Conservation (phyloP, 1,140 invertebrate species). For the Augochlora pura region DNA sequence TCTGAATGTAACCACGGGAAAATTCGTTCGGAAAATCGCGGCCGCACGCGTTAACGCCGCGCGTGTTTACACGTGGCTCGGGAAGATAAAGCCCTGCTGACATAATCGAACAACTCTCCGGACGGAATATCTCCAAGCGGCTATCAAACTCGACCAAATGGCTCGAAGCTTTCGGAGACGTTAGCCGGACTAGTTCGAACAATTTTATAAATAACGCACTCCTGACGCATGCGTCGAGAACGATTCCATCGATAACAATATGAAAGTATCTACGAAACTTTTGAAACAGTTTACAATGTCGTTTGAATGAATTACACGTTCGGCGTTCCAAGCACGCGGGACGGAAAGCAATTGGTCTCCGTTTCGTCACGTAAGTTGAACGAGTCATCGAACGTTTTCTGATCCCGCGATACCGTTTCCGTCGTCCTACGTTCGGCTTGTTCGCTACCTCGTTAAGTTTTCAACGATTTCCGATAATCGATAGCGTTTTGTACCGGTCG, state of each 20-base stretch:
- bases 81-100: too few species aligned
- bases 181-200: background rate
- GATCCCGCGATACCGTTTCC: background rate
- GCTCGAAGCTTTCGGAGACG: too few species aligned
- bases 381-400: background rate
- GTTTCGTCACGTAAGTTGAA: background rate
- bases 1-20: too few species aligned
- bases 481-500: background rate
- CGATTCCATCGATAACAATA: background rate
- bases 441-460: background rate
- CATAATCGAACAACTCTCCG: too few species aligned
- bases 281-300: conserved; percentile 15
- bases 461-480: background rate
- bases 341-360: background rate
- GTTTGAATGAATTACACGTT: background rate
- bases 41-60: too few species aligned
- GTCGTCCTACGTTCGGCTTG: background rate
- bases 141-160: too few species aligned
- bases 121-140: too few species aligned
- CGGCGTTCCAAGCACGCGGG: too few species aligned
- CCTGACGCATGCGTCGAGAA: background rate
- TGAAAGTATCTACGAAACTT: conserved; percentile 46
- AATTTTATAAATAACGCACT: conserved; percentile 17
- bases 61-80: too few species aligned
- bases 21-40: too few species aligned